A percentile compares a stretch with the other conserved stretches of the same genome.
Conservation (phyloP, 2,888 invertebrate species). For the Sicus ferrugineus region DNA sequence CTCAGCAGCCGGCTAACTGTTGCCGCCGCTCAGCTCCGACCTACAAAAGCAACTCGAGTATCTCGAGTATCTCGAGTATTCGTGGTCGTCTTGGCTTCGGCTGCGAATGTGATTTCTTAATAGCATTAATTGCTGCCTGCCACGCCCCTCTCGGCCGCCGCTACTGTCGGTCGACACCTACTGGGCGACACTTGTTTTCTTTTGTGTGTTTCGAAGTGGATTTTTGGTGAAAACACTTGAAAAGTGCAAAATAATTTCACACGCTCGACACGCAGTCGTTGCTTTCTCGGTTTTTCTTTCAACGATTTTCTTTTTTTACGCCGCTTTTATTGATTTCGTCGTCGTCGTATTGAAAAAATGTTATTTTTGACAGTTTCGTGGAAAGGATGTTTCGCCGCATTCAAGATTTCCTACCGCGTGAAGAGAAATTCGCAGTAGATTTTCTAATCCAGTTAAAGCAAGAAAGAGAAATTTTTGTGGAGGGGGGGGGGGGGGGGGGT, state of each 20-base stretch:
- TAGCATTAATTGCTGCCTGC: slow-evolving; percentile 13
- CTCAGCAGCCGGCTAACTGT: neutral
- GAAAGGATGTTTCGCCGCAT: too few relatives aligned
- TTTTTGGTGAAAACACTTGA: neutral
- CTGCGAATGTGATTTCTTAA: slow-evolving; percentile 18
- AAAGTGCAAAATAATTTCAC: slow-evolving; percentile 15
- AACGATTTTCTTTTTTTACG: neutral
- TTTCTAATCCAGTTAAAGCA: too few relatives aligned
- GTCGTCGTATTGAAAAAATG: neutral
- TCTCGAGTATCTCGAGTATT: neutral
- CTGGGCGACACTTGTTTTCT: neutral
- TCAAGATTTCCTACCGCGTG: too few relatives aligned
- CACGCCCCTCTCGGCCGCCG: neutral
- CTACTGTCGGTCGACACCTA: too few relatives aligned
- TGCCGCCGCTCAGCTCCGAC: neutral
- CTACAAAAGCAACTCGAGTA: neutral
- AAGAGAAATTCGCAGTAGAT: too few relatives aligned
- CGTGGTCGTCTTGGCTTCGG: too few relatives aligned
- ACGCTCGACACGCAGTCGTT: neutral
- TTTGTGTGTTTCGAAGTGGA: neutral
- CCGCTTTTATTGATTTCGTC: neutral
- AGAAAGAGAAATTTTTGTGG: too few relatives aligned
- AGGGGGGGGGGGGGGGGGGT: too few relatives aligned
- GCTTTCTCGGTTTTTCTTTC: neutral
- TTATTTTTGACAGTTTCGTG: slow-evolving; percentile 10